Percentiles rank a stretch among this genome's conserved stretches.
phyloP scores from a whole-genome alignment of 2,888 invertebrate genomes.

The Operophtera brumata region DNA sequence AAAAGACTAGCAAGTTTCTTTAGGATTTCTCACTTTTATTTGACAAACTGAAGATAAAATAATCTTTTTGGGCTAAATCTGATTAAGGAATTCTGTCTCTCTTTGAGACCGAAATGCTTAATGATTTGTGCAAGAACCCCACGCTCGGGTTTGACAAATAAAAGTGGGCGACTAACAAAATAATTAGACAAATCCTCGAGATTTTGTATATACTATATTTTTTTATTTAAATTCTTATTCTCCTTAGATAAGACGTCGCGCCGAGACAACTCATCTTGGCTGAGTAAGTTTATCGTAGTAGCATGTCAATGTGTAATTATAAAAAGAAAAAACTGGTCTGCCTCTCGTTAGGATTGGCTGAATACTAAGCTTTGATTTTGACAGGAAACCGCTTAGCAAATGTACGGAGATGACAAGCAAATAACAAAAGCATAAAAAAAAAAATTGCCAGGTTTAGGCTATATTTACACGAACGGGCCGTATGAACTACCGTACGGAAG shows the following conservation, averaged over 20 bases:
- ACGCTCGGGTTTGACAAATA: not conserved
- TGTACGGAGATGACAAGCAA: too few species aligned
- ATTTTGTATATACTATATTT: slow-evolving; percentile 32
- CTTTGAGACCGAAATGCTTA: too few species aligned
- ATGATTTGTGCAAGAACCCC: too few species aligned
- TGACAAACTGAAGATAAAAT: not conserved
- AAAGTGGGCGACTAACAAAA: slow-evolving; percentile 18
- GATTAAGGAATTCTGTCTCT: too few species aligned
- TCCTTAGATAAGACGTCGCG: slow-evolving; percentile 43
- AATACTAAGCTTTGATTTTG: not conserved
- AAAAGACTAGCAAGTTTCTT: slow-evolving; percentile 8
- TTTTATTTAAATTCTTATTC: slow-evolving; percentile 41
- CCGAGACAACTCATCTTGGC: slow-evolving; percentile 33
- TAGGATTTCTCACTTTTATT: slow-evolving; percentile 18
- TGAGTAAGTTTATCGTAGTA: slow-evolving; percentile 32
- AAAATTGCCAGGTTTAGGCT: too few species aligned
- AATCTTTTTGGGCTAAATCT: not conserved
- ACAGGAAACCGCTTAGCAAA: too few species aligned
- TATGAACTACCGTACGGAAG: too few species aligned
- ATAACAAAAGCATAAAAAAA: too few species aligned
- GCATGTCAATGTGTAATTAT: slow-evolving; percentile 20
- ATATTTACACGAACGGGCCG: too few species aligned
- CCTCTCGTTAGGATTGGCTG: slow-evolving; percentile 15
- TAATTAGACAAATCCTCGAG: slow-evolving; percentile 13
- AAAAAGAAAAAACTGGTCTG: slow-evolving; percentile 20